Conservation (phyloP, 1,140 invertebrate species). For the Psix sp. region DNA sequence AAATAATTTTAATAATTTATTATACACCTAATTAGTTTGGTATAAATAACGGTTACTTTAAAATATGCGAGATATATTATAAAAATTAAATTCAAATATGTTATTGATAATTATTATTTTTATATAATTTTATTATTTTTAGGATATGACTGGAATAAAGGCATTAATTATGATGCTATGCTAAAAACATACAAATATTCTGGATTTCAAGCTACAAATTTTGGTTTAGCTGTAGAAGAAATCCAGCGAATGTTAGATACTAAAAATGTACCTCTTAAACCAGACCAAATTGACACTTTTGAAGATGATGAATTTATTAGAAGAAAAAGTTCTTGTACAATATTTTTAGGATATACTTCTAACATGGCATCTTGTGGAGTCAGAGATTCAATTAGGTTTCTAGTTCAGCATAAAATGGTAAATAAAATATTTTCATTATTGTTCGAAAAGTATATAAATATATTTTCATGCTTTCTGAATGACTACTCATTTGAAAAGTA, state of each 20-base stretch:
- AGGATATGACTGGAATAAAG: constrained; percentile 96
- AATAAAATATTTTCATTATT: neutral
- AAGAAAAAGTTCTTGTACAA: constrained; percentile 90
- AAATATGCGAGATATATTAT: too few species aligned
- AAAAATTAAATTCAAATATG: too few species aligned
- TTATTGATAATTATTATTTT: constrained; percentile 5
- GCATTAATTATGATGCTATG: constrained; percentile 91
- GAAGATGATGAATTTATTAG: constrained; percentile 89
- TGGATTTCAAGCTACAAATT: constrained; percentile 98
- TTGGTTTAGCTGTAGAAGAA: constrained; percentile 93
- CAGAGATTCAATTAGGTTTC: constrained; percentile 92
- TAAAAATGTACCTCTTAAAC: constrained; percentile 80
- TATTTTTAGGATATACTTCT: constrained; percentile 98
- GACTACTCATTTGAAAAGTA: too few species aligned
- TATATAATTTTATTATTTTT: constrained; percentile 41
- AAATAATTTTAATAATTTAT: too few species aligned
- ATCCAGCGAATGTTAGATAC: constrained; percentile 93
- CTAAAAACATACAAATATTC: constrained; percentile 87
- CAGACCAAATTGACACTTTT: constrained; percentile 81
- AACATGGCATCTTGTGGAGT: constrained; percentile 98
- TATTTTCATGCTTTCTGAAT: too few species aligned
- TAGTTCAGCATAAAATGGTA: constrained; percentile 91
- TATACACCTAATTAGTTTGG: too few species aligned
- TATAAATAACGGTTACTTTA: too few species aligned
- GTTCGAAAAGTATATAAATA: too few species aligned